Evolutionary conservation across 2,113 vertebrate genomes (phyloP).

Genomic region (Crotalus helleri): DNA sequence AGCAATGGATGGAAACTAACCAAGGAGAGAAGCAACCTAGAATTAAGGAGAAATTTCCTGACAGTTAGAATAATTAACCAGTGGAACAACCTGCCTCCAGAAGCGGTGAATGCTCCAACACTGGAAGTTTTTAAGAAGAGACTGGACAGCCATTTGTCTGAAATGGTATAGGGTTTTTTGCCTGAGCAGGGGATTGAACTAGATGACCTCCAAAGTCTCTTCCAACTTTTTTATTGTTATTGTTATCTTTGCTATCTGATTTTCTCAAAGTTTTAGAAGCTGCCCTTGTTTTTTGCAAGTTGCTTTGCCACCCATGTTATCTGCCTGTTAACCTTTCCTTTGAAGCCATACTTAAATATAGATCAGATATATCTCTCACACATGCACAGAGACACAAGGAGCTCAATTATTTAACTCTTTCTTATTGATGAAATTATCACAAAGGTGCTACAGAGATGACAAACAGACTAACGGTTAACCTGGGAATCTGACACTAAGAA

Average conservation of each 20-base stretch:
- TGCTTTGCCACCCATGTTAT: constrained; percentile 4
- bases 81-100: too few species aligned
- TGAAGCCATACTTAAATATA: constrained; percentile 63
- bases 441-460: constrained; percentile 61
- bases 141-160: too few species aligned
- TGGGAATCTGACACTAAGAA: constrained; percentile 50
- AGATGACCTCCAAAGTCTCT: too few species aligned
- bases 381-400: constrained; percentile 32
- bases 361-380: constrained; percentile 42
- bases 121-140: too few species aligned
- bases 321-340: constrained; percentile 37
- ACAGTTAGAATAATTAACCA: too few species aligned
- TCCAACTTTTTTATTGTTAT: too few species aligned
- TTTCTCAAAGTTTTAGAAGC: neutral
- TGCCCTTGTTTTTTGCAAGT: neutral
- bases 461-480: constrained; percentile 52
- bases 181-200: too few species aligned
- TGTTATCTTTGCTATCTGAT: neutral
- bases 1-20: too few species aligned
- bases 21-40: too few species aligned
- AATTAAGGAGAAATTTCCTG: too few species aligned
- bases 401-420: constrained; percentile 61
- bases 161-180: too few species aligned
- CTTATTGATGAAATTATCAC: constrained; percentile 62
- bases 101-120: too few species aligned